Conservation (phyloP, 2,888 invertebrate genomes). For the Lottia scabra region DNA sequence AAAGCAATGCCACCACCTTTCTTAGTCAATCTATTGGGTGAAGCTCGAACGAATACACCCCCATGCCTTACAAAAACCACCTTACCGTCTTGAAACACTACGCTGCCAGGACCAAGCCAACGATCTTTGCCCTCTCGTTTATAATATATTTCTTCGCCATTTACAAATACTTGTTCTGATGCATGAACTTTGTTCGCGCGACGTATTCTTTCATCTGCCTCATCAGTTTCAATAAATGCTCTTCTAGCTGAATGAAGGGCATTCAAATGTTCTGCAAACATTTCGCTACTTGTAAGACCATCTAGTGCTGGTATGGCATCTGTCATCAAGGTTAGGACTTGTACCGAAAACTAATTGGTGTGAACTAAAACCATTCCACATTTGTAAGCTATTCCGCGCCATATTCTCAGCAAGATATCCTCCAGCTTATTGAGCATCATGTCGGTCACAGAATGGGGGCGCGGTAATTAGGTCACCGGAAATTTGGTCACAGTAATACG, state of each 20-base stretch:
- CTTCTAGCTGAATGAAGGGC: background rate
- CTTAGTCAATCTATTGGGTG: slow-evolving; percentile 14
- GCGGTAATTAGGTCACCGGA: no score
- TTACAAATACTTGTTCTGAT: background rate
- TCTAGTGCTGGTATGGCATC: background rate
- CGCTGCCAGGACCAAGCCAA: background rate
- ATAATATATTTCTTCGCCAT: no score
- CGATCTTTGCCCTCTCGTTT: no score
- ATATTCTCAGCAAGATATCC: no score
- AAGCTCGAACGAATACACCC: slow-evolving; percentile 18
- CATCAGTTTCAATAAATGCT: slow-evolving; percentile 17
- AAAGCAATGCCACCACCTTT: no score
- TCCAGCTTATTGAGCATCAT: no score
- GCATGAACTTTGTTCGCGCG: background rate
- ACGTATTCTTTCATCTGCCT: background rate
- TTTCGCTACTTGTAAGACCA: background rate
- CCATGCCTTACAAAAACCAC: slow-evolving; percentile 9
- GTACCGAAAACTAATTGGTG: background rate
- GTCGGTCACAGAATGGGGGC: no score
- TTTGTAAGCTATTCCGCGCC: no score
- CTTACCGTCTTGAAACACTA: slow-evolving; percentile 31
- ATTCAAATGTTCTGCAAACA: slow-evolving; percentile 4
- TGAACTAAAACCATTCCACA: no score
- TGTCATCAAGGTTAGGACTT: background rate
- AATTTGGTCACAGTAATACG: no score